Evolutionary conservation across 2,113 vertebrate species (phyloP).

Genomic region (Corvus cornix): DNA sequence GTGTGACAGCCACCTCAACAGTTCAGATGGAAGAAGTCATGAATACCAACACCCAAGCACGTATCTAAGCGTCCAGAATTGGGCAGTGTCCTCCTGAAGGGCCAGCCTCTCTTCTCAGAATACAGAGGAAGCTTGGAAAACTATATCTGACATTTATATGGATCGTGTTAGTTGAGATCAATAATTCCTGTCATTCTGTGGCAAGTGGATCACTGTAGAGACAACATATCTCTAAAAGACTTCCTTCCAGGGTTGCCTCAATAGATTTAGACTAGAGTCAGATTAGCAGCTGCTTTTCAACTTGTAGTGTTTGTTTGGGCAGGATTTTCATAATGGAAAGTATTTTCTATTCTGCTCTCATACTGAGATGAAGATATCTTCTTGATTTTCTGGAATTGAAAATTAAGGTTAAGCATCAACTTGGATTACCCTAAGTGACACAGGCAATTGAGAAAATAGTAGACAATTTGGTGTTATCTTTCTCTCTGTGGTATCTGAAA

Average conservation of each 20-base stretch:
- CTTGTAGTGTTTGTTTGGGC: background rate
- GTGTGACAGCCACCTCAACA: background rate
- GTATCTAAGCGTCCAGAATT: background rate
- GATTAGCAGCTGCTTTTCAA: background rate
- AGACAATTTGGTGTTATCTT: background rate
- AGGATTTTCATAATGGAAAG: background rate
- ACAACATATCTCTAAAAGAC: background rate
- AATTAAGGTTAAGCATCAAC: background rate
- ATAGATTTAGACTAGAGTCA: background rate
- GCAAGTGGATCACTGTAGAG: background rate
- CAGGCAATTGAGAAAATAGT: background rate
- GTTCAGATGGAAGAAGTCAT: background rate
- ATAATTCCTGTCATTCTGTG: background rate
- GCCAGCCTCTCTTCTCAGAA: background rate
- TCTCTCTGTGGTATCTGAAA: background rate
- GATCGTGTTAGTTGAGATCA: background rate
- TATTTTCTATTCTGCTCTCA: background rate
- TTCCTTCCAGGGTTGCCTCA: background rate
- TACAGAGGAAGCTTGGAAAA: background rate
- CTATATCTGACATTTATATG: background rate
- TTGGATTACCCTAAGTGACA: background rate
- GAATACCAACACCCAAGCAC: background rate
- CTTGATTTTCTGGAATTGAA: background rate
- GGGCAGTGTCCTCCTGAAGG: background rate
- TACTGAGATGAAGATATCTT: background rate